Percentiles rank a stretch among this genome's conserved stretches.
These are phyloP conservation scores for Coremacera marginata DNA, from an alignment of 2,888 invertebrate species.

Conservation along the genomic window DNA sequence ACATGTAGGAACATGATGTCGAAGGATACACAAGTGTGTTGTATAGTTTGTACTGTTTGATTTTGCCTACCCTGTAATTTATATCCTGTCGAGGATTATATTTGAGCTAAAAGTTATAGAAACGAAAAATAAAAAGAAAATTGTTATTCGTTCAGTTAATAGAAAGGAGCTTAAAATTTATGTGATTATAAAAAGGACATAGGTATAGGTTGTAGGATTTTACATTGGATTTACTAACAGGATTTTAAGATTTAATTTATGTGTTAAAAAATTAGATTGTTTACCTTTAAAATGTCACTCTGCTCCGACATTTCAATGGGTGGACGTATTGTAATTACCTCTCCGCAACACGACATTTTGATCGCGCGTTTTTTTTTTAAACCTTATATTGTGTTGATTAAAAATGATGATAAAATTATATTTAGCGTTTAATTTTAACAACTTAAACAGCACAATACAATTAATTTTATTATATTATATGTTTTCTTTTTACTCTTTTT, in stretches of 20 bases:
- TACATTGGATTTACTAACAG: background rate
- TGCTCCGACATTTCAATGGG: conserved; percentile 83
- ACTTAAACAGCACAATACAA: no score
- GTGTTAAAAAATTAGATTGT: background rate
- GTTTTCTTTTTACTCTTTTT: no score
- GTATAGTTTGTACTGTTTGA: conserved; percentile 5
- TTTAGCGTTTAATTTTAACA: no score
- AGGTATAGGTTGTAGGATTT: background rate
- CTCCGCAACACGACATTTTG: conserved; percentile 77
- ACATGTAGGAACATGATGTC: background rate
- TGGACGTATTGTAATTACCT: conserved; percentile 79
- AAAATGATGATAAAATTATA: background rate
- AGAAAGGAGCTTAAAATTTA: background rate
- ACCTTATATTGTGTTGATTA: background rate
- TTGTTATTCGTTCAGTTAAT: conserved; percentile 44
- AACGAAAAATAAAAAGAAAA: conserved; percentile 43
- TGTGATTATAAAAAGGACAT: background rate
- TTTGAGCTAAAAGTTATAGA: conserved; percentile 56
- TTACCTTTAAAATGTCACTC: conserved; percentile 85
- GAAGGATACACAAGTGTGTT: background rate
- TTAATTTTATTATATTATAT: no score
- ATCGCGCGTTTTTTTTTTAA: background rate
- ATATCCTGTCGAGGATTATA: conserved; percentile 63
- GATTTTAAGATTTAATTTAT: no score
- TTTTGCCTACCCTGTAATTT: conserved; percentile 64